Evolutionary conservation across 2,888 invertebrate species (phyloP).

Genomic region (Drosophila ochracea): DNA sequence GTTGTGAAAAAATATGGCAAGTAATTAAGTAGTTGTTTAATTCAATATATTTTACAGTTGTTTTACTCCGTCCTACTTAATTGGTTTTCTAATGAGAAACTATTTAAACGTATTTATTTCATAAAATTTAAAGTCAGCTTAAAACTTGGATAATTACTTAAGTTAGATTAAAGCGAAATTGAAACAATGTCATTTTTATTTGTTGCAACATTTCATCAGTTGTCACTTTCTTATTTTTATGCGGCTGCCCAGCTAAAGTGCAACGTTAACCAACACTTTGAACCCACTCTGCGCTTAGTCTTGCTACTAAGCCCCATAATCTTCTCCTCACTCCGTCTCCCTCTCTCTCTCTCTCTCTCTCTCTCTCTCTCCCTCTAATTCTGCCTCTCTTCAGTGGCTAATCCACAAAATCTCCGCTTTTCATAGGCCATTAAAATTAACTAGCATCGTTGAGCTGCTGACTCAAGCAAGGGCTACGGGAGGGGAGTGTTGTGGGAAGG

Average conservation of each 20-base stretch:
- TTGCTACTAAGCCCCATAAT: slow-evolving; percentile 10
- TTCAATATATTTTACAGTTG: not conserved
- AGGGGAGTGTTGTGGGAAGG: not conserved
- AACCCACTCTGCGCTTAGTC: not conserved
- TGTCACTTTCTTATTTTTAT: not conserved
- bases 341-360: not conserved
- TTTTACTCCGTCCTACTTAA: not conserved
- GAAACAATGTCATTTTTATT: not conserved
- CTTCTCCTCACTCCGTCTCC: not conserved
- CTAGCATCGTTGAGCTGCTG: slow-evolving; percentile 48
- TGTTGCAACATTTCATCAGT: not conserved
- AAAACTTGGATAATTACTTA: not conserved
- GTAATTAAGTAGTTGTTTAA: not conserved
- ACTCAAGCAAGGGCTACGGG: not conserved
- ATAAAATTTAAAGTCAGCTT: not conserved
- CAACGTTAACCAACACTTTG: slow-evolving; percentile 16
- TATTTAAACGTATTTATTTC: not conserved
- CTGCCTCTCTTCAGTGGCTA: slow-evolving; percentile 43
- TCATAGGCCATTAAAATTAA: slow-evolving; percentile 80
- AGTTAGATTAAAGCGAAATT: not conserved
- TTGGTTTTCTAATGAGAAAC: not conserved
- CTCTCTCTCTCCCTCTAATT: not conserved
- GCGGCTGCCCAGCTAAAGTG: not conserved
- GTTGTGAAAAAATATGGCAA: not conserved
- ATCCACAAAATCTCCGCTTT: slow-evolving; percentile 71